Evolutionary conservation across 2,113 vertebrate species (phyloP), one percentile per base, ranked within the genome.

Genomic region (Upupa epops): DNA sequence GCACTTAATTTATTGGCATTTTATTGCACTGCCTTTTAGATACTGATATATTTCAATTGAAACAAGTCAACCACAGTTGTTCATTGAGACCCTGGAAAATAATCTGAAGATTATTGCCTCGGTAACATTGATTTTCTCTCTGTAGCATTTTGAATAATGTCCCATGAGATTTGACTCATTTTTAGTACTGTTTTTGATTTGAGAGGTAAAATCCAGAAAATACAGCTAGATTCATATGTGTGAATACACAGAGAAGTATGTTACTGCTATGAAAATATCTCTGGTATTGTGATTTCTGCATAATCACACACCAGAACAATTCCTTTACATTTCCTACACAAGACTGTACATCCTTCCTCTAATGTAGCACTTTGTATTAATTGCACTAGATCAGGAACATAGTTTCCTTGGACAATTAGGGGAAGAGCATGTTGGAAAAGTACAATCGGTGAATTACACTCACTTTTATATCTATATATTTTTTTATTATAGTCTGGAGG

Each of bases 401-500:
- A 54, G n/a, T 76, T 81, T 76, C 69, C n/a, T 88, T 86, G 64
- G 72, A 84, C 29, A 21, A 13, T 54, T 80, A 91, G 79, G 37
- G 73, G 45, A 92, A 85, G 14, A 79, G 22, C 0, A 0, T 59
- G 9, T 80, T 73, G 69, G n/a, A 51, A 42, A 83, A 77, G 10
- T 42, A 28, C 73, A 49, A 73, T 52, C 26, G n/a, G 65, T 28
- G 45, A 86, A 84, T 34, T 31, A 22, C 22, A 72, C 37, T 90
- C 3, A 28, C 63, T 94, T 31, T 84, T 40, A 22, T 90, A 52
- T 65, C 28, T 64, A 11, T 85, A 42, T 42, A 42, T 71, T 73
- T 91, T 92, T 96, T 96, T n/a, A 83, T 96, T 93, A 70, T 92
- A 99, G 99, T 98, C 98, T 89, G 99, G 99, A 94, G 99, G 99